Base-by-base conservation (phyloP, 2,888 invertebrate genomes). In the Pachydiplax longipennis region DNA sequence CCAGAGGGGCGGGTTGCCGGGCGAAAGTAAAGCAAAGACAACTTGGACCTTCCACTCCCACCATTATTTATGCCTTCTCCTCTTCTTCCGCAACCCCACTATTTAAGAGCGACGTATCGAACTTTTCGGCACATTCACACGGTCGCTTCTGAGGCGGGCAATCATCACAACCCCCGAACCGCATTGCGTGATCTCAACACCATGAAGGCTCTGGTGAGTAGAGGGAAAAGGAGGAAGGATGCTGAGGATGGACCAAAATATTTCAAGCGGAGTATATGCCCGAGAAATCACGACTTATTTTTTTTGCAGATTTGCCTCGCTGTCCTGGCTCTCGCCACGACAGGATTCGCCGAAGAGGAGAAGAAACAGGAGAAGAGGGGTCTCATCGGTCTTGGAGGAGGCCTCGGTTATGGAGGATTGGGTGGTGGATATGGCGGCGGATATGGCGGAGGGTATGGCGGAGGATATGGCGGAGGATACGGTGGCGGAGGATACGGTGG, bases 291-390 rank as follows among this genome's bases (percentile, higher is more conserved):
- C 44, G 18, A 25, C 10, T 73, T 0, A 73, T 73, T 73, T 25
- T 73, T 25, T 25, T 58, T 87, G 22, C 61, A 87, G 87, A 18
- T 87, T 37, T 87, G 61, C 65, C 40, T 87, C 61, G 87, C 87
- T 31, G 87, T 87, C 44, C 48, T 90, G 90, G 80, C 80, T 5
- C 90, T 90, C 18, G 80, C 80, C 48, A 22, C 90, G 13, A 44
- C 80, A 44, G 80, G 31, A 31, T 18, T 90, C 35, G 40, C 90
- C 48, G 90, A 80, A 53, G 80, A 81, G 44, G 90, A 80, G 80
- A 90, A 80, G 80, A 90, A 90, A 37, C 80, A 80, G 18, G 90
- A 90, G 35, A 90, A 90, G 44, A 73, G 90, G 18, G 90, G 90
- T 5, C 40, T 90, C 25, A 40, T 80, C 80, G 90, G 80, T 8